phyloP scores from a whole-genome alignment of 2,797 vertebrate genomes.

The Thalassophryne amazonica region DNA sequence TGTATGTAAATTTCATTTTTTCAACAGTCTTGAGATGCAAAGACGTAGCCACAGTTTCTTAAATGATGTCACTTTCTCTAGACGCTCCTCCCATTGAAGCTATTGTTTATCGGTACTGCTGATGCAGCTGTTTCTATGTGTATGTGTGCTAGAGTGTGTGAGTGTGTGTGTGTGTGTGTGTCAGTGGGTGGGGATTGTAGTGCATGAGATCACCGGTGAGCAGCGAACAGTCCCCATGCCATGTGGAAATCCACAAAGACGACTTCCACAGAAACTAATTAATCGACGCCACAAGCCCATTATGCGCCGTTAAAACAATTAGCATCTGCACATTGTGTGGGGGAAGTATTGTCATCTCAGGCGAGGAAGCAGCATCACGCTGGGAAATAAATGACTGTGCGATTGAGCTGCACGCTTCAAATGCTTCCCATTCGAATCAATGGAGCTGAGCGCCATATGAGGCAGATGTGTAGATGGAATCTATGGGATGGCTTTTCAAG shows the following conservation, averaged over 20 bases:
- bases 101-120: constrained; percentile 66
- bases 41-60: constrained; percentile 41
- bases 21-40: neutral
- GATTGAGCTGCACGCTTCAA: constrained; percentile 21
- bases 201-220: constrained; percentile 61
- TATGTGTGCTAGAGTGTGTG: constrained; percentile 15
- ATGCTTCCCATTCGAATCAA: constrained; percentile 27
- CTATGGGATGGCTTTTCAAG: constrained; percentile 22
- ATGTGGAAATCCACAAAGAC: constrained; percentile 69
- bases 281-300: constrained; percentile 75
- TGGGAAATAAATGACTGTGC: constrained; percentile 65
- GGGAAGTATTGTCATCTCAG: constrained; percentile 59
- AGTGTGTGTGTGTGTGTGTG: constrained; percentile 1
- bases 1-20: neutral
- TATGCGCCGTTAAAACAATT: constrained; percentile 78
- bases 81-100: constrained; percentile 58
- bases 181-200: constrained; percentile 35
- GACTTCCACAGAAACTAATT: constrained; percentile 76
- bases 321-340: constrained; percentile 69
- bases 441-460: constrained; percentile 48
- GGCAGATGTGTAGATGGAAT: constrained; percentile 47
- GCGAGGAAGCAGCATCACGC: constrained; percentile 57
- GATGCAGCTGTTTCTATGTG: constrained; percentile 61
- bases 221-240: constrained; percentile 60
- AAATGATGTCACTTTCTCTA: constrained; percentile 47